Conservation (phyloP, 2,888 invertebrate species). For the Apamea epomidion region DNA sequence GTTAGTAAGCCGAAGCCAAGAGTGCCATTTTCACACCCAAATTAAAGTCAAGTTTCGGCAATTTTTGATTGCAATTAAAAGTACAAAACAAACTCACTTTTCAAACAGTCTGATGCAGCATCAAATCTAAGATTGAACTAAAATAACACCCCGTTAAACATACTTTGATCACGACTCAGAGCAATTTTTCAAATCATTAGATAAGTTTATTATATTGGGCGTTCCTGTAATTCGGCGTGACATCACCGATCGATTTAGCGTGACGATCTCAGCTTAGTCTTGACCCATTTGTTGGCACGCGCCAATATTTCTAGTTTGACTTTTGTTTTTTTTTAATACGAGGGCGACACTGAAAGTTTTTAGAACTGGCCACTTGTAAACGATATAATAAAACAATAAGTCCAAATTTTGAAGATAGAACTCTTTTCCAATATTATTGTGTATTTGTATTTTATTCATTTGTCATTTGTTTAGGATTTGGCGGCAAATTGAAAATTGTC, state of each 20-base stretch:
- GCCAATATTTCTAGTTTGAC: background rate
- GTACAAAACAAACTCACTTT: background rate
- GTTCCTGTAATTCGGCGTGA: constrained; percentile 56
- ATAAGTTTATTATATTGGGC: constrained; percentile 27
- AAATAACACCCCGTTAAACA: background rate
- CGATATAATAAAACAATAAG: too few relatives aligned
- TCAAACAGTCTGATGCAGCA: background rate
- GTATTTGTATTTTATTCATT: too few relatives aligned
- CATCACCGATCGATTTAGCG: constrained; percentile 66
- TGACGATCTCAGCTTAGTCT: constrained; percentile 46
- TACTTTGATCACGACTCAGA: background rate
- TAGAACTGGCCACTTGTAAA: too few relatives aligned
- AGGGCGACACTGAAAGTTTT: too few relatives aligned
- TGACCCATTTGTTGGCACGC: constrained; percentile 51
- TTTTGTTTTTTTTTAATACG: constrained; percentile 20
- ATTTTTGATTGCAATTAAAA: too few relatives aligned
- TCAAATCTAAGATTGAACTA: background rate
- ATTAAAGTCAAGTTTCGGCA: background rate
- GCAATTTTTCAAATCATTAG: constrained; percentile 4
- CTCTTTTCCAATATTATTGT: too few relatives aligned
- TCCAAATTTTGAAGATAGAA: too few relatives aligned
- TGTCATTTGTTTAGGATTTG: too few relatives aligned
- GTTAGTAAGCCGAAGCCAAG: background rate
- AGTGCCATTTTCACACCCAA: background rate
- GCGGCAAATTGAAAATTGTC: too few relatives aligned